These are phyloP conservation scores for Gymnoscelis rufifasciata DNA, from an alignment of 2,888 invertebrate species.

Conservation along the genomic window DNA sequence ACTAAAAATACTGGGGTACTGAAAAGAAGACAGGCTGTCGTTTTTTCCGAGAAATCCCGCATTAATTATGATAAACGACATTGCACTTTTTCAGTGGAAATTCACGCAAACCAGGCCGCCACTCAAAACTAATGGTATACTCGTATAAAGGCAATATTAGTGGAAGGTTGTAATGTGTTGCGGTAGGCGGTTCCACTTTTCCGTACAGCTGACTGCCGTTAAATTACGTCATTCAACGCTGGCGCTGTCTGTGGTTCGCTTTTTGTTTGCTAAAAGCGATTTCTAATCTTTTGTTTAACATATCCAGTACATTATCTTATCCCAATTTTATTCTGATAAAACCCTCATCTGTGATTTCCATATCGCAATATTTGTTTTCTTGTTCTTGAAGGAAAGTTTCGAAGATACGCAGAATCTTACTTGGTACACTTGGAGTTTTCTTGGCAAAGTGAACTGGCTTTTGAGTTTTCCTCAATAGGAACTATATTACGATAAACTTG, in stretches of 20 bases:
- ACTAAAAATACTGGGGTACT: too few relatives aligned
- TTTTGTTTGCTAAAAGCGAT: slow-evolving; percentile 18
- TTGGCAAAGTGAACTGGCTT: slow-evolving; percentile 32
- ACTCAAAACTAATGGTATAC: too few relatives aligned
- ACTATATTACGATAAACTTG: slow-evolving; percentile 18
- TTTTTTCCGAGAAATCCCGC: too few relatives aligned
- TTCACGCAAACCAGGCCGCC: too few relatives aligned
- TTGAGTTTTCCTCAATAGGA: slow-evolving; percentile 27
- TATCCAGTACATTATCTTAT: slow-evolving; percentile 9
- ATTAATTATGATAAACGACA: too few relatives aligned
- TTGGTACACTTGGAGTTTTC: too few relatives aligned
- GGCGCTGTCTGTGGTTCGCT: slow-evolving; percentile 23
- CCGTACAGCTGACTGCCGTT: slow-evolving; percentile 25
- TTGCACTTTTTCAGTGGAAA: too few relatives aligned
- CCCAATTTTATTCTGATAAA: slow-evolving; percentile 11
- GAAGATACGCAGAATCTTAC: too few relatives aligned
- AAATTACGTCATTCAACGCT: slow-evolving; percentile 27
- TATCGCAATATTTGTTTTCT: slow-evolving; percentile 19
- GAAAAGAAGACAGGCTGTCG: too few relatives aligned
- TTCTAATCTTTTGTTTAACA: slow-evolving; percentile 13
- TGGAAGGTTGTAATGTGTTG: slow-evolving; percentile 25
- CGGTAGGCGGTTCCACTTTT: slow-evolving; percentile 29
- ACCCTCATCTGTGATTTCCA: slow-evolving; percentile 10
- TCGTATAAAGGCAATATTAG: slow-evolving; percentile 4
- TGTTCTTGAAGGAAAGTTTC: too few relatives aligned